Evolutionary conservation across 64 coral and sea anemone species (phyloP).

Genomic region (Pocillopora damicornis): DNA sequence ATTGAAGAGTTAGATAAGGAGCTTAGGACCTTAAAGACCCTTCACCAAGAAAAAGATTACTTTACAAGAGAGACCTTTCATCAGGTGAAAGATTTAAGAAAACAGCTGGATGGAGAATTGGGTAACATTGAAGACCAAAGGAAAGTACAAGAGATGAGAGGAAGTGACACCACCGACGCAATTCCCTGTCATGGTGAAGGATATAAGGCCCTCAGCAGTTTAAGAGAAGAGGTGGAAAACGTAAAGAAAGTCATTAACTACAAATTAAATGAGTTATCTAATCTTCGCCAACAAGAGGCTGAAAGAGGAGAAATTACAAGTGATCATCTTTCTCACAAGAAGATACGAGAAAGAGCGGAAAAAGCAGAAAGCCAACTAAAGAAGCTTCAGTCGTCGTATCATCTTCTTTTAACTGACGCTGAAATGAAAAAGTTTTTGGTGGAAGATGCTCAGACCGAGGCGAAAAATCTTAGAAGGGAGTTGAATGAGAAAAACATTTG

Average conservation of each 20-base stretch:
- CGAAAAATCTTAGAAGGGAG: background rate
- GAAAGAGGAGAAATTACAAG: conserved; percentile 2
- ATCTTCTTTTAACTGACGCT: conserved; percentile 17
- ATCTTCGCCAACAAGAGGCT: background rate
- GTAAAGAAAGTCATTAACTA: conserved; percentile 15
- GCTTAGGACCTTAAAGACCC: conserved; percentile 3
- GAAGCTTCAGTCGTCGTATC: conserved; percentile 30
- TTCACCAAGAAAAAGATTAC: conserved; percentile 40
- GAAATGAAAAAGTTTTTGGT: conserved; percentile 32
- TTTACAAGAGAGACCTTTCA: conserved; percentile 31
- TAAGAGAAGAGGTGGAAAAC: conserved; percentile 23
- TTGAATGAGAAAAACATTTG: conserved; percentile 2
- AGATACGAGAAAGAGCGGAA: conserved; percentile 9
- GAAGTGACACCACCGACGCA: conserved; percentile 12
- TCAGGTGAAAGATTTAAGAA: conserved; percentile 27
- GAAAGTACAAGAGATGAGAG: background rate
- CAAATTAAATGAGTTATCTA: conserved; percentile 5
- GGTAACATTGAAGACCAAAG: background rate
- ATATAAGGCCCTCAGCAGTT: background rate
- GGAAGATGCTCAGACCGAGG: background rate
- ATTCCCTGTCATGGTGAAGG: background rate
- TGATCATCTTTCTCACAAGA: background rate
- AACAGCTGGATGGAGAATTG: conserved; percentile 34
- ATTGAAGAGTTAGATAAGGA: conserved; percentile 51
- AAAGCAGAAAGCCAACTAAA: conserved; percentile 31